Base-by-base conservation (phyloP, 2,888 invertebrate genomes). In the Podabrus alpinus region DNA sequence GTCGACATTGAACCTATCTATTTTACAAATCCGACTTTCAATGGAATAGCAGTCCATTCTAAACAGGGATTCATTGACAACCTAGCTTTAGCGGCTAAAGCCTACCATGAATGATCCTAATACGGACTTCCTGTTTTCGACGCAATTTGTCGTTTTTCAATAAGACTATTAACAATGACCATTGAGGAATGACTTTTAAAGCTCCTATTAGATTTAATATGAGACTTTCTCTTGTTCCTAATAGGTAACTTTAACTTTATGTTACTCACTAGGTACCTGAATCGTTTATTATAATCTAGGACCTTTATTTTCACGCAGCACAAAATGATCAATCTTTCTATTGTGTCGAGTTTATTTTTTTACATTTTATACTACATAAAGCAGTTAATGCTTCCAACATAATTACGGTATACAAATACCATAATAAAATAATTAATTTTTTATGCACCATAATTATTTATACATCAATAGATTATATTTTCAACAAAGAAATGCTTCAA, bases 51-150 rank as follows among this genome's bases (percentile, higher is more conserved):
- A 78, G 84, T 85, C 84, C 83, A 86, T 85, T 85, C 84, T 83
- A 83, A 82, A 84, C 82, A 84, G 83, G 84, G 84, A 84, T 85
- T 84, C 85, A 86, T 85, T 86, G 85, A 86, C 83, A 82, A 84
- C 81, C 62, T 64, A 82, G 81, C 83, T 77, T 82, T 84, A 83
- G 82, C 83, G 82, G 80, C 83, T 82, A 82, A 85, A 86, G 85
- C 85, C 85, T 83, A 80, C 82, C 81, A 81, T 86, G 84, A 85
- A 86, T 85, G 83, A 80, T 80, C 84, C 85, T 86, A 86, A 87
- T 86, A 86, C 85, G 85, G 85, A 87, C 87, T 87, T 87, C 86
- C 87, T 87, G 87, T 87, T 86, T 87, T 87, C 86, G 86, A 86
- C 86, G 86, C 87, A 87, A 87, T 87, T 87, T 87, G 87, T 87